These are phyloP conservation scores for Zelostemma sp. DNA, from an alignment of 1,140 invertebrate genomes.

Conservation along the genomic window DNA sequence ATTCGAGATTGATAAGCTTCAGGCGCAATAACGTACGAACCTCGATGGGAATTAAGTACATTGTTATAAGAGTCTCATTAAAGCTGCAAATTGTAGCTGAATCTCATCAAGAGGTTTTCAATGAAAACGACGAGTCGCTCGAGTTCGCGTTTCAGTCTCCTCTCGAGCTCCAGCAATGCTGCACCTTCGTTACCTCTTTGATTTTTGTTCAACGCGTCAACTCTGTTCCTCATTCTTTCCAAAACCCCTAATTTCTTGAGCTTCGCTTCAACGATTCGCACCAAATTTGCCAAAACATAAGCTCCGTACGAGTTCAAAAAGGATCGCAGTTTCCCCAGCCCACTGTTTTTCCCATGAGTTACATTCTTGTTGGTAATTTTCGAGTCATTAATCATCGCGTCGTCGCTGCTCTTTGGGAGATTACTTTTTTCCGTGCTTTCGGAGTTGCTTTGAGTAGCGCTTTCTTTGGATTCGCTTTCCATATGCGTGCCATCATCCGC, in stretches of 20 bases:
- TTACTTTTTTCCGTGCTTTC: too few species aligned
- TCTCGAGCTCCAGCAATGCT: background rate
- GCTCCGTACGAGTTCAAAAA: background rate
- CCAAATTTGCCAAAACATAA: constrained; percentile 1
- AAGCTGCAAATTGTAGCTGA: constrained; percentile 14
- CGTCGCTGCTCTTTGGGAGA: background rate
- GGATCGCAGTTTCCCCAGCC: background rate
- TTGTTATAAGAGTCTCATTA: constrained; percentile 17
- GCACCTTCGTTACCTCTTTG: background rate
- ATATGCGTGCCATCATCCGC: too few species aligned
- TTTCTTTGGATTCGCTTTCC: background rate
- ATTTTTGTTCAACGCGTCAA: background rate
- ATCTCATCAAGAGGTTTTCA: constrained; percentile 8
- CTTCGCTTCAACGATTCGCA: background rate
- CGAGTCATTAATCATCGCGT: too few species aligned
- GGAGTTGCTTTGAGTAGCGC: too few species aligned
- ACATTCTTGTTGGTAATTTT: too few species aligned
- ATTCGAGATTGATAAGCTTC: too few species aligned
- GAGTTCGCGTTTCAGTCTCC: background rate
- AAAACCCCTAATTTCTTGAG: background rate
- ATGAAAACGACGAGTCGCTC: background rate
- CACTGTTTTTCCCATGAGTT: background rate
- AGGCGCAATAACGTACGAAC: too few species aligned
- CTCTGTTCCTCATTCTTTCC: background rate
- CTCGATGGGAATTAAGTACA: too few species aligned